A percentile compares a stretch with the other conserved stretches of the same genome.
Conservation (phyloP, 2,113 vertebrate genomes). For the Bettongia penicillata region DNA sequence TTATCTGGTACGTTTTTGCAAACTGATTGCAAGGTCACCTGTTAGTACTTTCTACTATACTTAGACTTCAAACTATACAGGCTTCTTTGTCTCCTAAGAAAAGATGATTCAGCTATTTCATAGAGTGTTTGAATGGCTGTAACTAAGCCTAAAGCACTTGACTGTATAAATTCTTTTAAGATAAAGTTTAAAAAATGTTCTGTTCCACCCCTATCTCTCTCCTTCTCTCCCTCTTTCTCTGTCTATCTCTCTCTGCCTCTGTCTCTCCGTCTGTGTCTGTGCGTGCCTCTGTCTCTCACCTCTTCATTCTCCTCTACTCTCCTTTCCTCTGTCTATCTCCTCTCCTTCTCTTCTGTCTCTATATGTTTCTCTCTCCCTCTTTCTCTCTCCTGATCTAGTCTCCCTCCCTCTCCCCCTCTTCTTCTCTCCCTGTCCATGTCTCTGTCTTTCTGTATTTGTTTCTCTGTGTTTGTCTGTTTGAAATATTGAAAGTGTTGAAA, state of each 20-base stretch:
- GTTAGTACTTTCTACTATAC: neutral
- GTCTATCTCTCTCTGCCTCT: too few relatives aligned
- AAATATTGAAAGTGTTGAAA: neutral
- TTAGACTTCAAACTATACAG: constrained; percentile 25
- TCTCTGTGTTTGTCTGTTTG: neutral
- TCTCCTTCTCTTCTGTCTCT: neutral
- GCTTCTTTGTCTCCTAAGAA: too few relatives aligned
- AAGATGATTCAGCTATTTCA: constrained; percentile 20
- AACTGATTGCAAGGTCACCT: neutral
- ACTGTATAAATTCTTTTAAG: neutral
- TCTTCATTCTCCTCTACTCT: neutral
- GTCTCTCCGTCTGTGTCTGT: neutral
- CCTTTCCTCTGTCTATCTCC: neutral
- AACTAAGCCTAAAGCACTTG: neutral
- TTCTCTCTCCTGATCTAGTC: neutral
- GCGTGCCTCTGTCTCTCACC: neutral
- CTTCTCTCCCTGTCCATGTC: neutral
- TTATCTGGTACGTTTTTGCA: neutral
- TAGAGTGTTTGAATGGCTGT: neutral
- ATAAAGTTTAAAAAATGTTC: neutral
- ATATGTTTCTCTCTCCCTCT: neutral
- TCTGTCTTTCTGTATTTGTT: neutral
- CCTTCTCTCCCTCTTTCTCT: too few relatives aligned
- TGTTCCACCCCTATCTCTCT: neutral
- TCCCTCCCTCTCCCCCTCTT: neutral